These are phyloP conservation scores for Mionectes olivaceus DNA, from an alignment of 2,797 vertebrate genomes.

Conservation along the genomic window DNA sequence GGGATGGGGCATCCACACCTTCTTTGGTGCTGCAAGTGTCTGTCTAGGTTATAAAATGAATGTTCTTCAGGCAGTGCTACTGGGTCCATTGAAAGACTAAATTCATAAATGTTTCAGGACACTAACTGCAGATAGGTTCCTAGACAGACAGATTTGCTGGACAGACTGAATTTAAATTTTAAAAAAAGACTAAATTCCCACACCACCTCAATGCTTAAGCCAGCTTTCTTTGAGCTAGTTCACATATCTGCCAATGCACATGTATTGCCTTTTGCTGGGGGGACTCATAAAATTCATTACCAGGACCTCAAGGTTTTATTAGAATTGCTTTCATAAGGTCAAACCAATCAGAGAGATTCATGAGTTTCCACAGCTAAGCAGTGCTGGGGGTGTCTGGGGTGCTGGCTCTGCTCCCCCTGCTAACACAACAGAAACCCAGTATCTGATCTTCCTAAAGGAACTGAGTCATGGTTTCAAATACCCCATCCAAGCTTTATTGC, in stretches of 20 bases:
- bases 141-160: not conserved
- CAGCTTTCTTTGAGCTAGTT: not conserved
- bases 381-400: not conserved
- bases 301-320: not conserved
- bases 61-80: not conserved
- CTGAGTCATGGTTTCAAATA: constrained; percentile 70
- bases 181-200: not conserved
- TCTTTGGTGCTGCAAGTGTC: not conserved
- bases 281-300: not conserved
- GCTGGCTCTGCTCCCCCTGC: not conserved
- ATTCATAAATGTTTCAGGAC: not conserved
- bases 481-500: constrained; percentile 49
- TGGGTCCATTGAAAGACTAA: not conserved
- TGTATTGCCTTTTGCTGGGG: not conserved
- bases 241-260: not conserved
- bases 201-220: not conserved
- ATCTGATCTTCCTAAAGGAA: constrained; percentile 69
- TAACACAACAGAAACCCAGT: constrained; percentile 62
- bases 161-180: not conserved
- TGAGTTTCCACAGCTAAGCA: not conserved
- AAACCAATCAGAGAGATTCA: not conserved
- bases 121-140: not conserved
- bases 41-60: not conserved
- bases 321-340: constrained; percentile 5
- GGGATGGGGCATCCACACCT: not conserved